phyloP scores from a whole-genome alignment of 2,888 invertebrate genomes.

The Leptothorax acervorum region DNA sequence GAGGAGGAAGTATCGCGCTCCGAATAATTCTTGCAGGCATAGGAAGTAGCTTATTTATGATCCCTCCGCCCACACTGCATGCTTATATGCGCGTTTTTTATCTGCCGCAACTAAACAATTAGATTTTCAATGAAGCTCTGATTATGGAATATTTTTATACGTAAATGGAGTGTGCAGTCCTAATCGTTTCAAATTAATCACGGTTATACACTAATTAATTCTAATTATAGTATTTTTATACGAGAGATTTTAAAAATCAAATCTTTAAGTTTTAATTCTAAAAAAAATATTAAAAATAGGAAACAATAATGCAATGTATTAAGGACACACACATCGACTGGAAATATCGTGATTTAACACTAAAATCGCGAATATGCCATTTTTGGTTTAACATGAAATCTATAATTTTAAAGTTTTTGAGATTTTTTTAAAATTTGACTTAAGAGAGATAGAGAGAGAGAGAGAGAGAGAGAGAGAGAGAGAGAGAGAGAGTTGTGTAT shows the following conservation, averaged over 20 bases:
- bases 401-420: background rate
- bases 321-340: background rate
- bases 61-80: slow-evolving; percentile 12
- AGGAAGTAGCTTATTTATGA: slow-evolving; percentile 39
- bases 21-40: slow-evolving; percentile 43
- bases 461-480: background rate
- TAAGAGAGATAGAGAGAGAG: too few relatives aligned
- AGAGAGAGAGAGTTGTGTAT: background rate
- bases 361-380: background rate
- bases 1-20: slow-evolving; percentile 45
- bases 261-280: background rate
- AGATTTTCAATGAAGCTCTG: slow-evolving; percentile 24
- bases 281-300: background rate
- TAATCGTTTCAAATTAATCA: slow-evolving; percentile 14
- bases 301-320: background rate
- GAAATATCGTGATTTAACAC: background rate
- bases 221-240: slow-evolving; percentile 5
- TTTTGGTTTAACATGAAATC: background rate
- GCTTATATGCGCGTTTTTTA: slow-evolving; percentile 11
- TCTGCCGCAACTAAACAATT: slow-evolving; percentile 31
- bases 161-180: background rate
- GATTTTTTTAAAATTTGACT: background rate
- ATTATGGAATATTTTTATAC: slow-evolving; percentile 24
- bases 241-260: background rate
- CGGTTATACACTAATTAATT: background rate